phyloP scores from a whole-genome alignment of 1,140 invertebrate species.

The Heliconius eleuchia region DNA sequence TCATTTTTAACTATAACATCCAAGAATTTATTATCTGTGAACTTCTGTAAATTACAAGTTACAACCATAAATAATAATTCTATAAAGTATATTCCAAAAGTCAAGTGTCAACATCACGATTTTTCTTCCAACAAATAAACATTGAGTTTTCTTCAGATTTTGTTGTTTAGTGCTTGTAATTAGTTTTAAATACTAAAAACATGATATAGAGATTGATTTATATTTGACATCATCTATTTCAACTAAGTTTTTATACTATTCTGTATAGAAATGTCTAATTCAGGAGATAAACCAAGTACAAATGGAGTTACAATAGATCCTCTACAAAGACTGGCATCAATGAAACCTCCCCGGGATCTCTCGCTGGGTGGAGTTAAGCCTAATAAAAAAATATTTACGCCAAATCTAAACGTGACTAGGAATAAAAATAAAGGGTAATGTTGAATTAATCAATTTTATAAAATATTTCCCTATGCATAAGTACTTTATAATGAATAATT shows the following conservation, averaged over 20 bases:
- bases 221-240: not conserved
- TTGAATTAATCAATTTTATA: not conserved
- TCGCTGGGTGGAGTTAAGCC: slow-evolving; percentile 76
- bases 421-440: slow-evolving; percentile 76
- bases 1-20: no score
- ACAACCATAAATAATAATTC: no score
- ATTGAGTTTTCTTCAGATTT: not conserved
- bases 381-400: slow-evolving; percentile 76
- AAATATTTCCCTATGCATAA: not conserved
- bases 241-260: not conserved
- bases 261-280: slow-evolving; percentile 52
- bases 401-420: slow-evolving; percentile 75
- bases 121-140: not conserved
- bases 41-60: no score
- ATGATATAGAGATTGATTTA: not conserved
- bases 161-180: not conserved
- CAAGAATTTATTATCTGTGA: not conserved
- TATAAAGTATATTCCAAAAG: no score
- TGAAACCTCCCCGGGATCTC: slow-evolving; percentile 80
- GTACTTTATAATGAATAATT: not conserved
- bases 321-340: slow-evolving; percentile 70
- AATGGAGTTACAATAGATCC: slow-evolving; percentile 60
- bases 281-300: slow-evolving; percentile 56
- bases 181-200: not conserved
- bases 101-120: not conserved